Base-by-base conservation (phyloP, 2,113 vertebrate genomes). In the Muntiacus reevesi region DNA sequence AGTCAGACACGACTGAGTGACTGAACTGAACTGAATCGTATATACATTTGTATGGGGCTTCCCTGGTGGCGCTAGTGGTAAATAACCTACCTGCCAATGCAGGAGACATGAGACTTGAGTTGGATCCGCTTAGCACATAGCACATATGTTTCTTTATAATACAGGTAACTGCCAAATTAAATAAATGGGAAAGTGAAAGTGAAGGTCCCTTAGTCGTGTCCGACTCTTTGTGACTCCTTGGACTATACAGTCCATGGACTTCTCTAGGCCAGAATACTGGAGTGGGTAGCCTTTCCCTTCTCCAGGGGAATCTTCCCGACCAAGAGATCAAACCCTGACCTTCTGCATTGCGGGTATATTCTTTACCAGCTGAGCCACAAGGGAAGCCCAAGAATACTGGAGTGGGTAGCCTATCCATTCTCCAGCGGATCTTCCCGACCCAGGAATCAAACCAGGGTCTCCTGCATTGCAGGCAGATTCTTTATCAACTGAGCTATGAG, bases 191-290 rank as follows among this genome's bases (percentile, higher is more conserved):
- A n/a, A 67, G 17, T n/a, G 64, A 67, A 67, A 67, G 64, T 67
- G 33, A 19, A 67, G 33, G 0, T 67, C 64, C n/a, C 64, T 67
- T 33, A 36, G 64, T 67, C 8, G 0, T 36, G 64, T 36, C 64
- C 0, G 0, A 36, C 64, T 67, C 33, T 67, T 67, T 67, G 64
- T 0, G 2, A 67, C 64, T 17, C n/a, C 64, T 64, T 67, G 8
- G 33, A 19, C 64, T 67, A 19, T 19, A 67, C 17, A 67, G 64
- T n/a, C 64, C 64, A n/a, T 67, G 64, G 33, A 67, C 19, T n/a
- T 67, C 64, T 67, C 62, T 67, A n/a, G 62, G 3, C 62, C 62
- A 67, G 33, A 5, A n/a, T 67, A 67, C 62, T 67, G 62, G 33
- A n/a, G 16, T n/a, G 33, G 16, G 62, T 67, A 67, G n/a, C 16